Conservation (phyloP, 2,113 vertebrate species). For the Narcine bancroftii region DNA sequence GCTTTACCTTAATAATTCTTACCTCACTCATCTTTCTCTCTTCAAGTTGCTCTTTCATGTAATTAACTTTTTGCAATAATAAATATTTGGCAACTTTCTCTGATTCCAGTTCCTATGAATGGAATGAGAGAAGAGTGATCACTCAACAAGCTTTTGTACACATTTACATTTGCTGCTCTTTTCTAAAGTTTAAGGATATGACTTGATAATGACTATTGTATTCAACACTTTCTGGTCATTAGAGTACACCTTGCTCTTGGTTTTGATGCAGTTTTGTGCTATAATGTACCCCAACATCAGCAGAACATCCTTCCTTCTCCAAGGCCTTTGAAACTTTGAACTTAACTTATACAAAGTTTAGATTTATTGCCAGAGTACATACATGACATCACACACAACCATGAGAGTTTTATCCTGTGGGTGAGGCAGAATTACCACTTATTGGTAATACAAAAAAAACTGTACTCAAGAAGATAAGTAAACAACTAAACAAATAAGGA, state of each 20-base stretch:
- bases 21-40: background rate
- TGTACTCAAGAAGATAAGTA: no score
- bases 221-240: background rate
- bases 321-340: no score
- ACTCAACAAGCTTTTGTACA: background rate
- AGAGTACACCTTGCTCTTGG: background rate
- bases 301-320: background rate
- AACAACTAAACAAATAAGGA: no score
- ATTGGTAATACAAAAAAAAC: no score
- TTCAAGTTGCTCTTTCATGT: background rate
- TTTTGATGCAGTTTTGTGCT: background rate
- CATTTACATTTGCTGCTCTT: background rate
- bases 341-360: no score
- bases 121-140: background rate
- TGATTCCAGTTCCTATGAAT: background rate
- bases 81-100: constrained; percentile 11
- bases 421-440: no score
- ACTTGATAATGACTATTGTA: no score
- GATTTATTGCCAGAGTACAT: no score
- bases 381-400: no score
- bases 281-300: background rate
- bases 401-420: no score
- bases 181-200: background rate
- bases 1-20: background rate
- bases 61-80: background rate